Evolutionary conservation across 2,113 vertebrate species (phyloP).

Genomic region (Canis aureus): DNA sequence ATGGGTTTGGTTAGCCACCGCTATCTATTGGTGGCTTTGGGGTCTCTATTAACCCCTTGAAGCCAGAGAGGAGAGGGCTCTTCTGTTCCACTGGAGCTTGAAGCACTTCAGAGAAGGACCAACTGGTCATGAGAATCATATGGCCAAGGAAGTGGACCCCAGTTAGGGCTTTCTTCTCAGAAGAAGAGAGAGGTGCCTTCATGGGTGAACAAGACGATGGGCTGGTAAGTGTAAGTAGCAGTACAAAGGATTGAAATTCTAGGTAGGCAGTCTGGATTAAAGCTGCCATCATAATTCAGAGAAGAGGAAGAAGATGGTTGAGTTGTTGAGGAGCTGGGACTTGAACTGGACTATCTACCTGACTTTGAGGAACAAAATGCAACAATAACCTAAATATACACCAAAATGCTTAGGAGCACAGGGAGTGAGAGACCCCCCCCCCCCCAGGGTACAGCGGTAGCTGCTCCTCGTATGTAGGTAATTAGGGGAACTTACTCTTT

Average conservation of each 20-base stretch:
- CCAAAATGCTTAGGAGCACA: neutral
- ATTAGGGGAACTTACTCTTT: neutral
- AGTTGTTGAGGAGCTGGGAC: neutral
- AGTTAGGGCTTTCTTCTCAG: neutral
- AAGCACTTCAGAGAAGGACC: neutral
- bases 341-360: neutral
- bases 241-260: neutral
- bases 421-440: neutral
- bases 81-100: neutral
- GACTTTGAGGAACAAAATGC: constrained; percentile 19
- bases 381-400: neutral
- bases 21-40: neutral
- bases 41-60: neutral
- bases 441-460: neutral
- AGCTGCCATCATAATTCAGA: constrained; percentile 23
- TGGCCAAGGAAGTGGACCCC: neutral
- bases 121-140: neutral
- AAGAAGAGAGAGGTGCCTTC: neutral
- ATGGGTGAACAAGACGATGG: neutral
- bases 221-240: neutral
- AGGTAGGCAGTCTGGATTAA: neutral
- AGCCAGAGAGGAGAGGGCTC: neutral
- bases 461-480: neutral
- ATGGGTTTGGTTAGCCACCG: neutral
- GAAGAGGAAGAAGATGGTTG: neutral